Conservation (phyloP, 2,113 vertebrate species). For the Mobula hypostoma region DNA sequence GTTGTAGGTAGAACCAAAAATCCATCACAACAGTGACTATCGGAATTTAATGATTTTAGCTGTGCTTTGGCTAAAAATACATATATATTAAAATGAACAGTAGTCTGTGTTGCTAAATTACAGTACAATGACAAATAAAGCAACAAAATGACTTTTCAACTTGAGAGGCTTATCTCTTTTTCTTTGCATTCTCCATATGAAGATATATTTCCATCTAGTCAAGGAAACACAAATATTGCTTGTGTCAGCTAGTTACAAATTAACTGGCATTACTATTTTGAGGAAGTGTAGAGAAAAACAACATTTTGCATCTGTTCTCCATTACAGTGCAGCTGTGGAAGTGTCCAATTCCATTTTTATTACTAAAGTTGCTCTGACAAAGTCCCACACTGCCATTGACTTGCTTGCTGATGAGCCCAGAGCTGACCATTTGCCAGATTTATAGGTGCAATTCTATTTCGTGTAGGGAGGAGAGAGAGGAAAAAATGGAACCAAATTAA, state of each 20-base stretch:
- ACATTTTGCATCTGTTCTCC: conserved; percentile 24
- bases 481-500: not conserved
- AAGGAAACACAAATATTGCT: not conserved
- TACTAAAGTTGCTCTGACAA: not conserved
- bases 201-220: not conserved
- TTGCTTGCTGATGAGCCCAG: not conserved
- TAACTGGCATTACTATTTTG: not conserved
- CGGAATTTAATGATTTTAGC: not conserved
- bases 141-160: not conserved
- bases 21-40: not conserved
- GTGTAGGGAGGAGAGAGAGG: not conserved
- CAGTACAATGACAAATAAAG: not conserved
- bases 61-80: not conserved
- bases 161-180: not conserved
- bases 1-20: not conserved
- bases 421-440: conserved; percentile 2
- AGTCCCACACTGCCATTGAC: not conserved
- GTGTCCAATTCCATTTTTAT: conserved; percentile 9
- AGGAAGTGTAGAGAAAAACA: conserved; percentile 6
- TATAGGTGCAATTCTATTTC: not conserved
- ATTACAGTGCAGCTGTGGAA: conserved; percentile 30
- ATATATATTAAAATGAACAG: not conserved
- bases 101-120: not conserved
- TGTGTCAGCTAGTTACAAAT: conserved; percentile 26
- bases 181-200: not conserved